A percentile compares a stretch with the other conserved stretches of the same genome.
phyloP scores from a whole-genome alignment of 2,797 vertebrate genomes.

The Sebastolobus alascanus region DNA sequence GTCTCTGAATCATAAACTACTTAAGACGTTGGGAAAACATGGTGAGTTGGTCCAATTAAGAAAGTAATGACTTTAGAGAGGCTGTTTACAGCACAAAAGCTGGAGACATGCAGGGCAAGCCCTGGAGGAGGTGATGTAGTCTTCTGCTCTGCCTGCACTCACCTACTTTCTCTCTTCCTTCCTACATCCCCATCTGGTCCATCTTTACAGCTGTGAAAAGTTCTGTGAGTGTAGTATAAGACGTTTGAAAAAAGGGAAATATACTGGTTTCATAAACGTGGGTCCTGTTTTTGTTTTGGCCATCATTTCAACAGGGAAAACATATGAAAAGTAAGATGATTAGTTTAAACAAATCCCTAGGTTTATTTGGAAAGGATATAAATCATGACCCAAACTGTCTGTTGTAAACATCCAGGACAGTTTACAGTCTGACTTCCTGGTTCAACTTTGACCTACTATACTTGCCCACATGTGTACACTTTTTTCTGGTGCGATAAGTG shows the following conservation, averaged over 20 bases:
- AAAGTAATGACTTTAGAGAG: conserved; percentile 79
- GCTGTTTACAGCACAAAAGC: conserved; percentile 68
- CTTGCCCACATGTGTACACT: not conserved
- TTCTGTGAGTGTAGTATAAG: not conserved
- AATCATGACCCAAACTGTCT: not conserved
- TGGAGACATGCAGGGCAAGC: conserved; percentile 65
- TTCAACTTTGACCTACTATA: not conserved
- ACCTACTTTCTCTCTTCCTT: conserved; percentile 10
- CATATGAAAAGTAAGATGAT: not conserved
- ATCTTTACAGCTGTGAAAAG: conserved; percentile 49
- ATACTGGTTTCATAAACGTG: not conserved
- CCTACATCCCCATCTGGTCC: conserved; percentile 47
- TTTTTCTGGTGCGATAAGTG: not conserved
- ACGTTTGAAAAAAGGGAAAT: conserved; percentile 13
- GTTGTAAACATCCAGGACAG: not conserved
- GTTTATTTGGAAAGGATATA: not conserved
- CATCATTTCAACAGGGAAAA: not conserved
- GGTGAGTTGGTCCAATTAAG: conserved; percentile 77
- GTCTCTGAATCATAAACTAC: conserved; percentile 79
- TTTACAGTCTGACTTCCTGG: not conserved
- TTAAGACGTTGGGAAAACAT: conserved; percentile 79
- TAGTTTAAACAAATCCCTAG: not conserved
- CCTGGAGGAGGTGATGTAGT: conserved; percentile 61
- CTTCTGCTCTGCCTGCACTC: conserved; percentile 28
- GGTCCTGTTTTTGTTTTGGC: not conserved